Conservation (phyloP, 2,113 vertebrate genomes). For the Zosterops borbonicus region DNA sequence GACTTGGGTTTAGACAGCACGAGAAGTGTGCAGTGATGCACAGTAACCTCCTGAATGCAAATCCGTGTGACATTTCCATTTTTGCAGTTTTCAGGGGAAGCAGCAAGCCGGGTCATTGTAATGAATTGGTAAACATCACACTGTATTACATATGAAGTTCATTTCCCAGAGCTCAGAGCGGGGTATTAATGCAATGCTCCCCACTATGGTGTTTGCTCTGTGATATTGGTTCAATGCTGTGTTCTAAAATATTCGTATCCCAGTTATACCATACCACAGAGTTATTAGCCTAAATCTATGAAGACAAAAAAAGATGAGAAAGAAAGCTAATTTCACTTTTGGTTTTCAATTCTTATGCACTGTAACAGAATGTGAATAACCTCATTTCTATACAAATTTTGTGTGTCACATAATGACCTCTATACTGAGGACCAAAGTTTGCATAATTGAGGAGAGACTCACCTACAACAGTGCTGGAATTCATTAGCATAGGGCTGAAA, state of each 20-base stretch:
- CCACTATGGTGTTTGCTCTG: constrained; percentile 48
- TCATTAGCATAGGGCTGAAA: constrained; percentile 55
- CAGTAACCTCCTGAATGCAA: constrained; percentile 62
- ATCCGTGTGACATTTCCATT: constrained; percentile 62
- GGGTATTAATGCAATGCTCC: constrained; percentile 29
- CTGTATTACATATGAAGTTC: constrained; percentile 37
- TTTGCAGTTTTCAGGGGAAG: constrained; percentile 32
- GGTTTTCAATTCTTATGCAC: constrained; percentile 61
- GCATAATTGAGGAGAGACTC: constrained; percentile 67
- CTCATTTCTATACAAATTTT: constrained; percentile 69
- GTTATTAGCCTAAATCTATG: constrained; percentile 34
- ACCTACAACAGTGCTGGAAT: constrained; percentile 28
- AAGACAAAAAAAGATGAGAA: constrained; percentile 48
- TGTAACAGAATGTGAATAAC: constrained; percentile 72
- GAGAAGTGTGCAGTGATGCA: constrained; percentile 29
- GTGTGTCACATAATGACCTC: constrained; percentile 72
- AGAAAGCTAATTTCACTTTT: constrained; percentile 68
- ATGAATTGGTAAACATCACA: constrained; percentile 63
- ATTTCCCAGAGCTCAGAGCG: constrained; percentile 2
- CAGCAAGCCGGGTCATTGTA: constrained; percentile 51
- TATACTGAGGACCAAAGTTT: constrained; percentile 67
- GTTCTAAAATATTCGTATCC: constrained; percentile 16
- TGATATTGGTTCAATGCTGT: neutral
- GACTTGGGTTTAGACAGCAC: constrained; percentile 50
- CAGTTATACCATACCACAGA: neutral